Evolutionary conservation across 2,113 vertebrate species (phyloP), one percentile per base, ranked within the genome.

Genomic region (Pteropus alecto): DNA sequence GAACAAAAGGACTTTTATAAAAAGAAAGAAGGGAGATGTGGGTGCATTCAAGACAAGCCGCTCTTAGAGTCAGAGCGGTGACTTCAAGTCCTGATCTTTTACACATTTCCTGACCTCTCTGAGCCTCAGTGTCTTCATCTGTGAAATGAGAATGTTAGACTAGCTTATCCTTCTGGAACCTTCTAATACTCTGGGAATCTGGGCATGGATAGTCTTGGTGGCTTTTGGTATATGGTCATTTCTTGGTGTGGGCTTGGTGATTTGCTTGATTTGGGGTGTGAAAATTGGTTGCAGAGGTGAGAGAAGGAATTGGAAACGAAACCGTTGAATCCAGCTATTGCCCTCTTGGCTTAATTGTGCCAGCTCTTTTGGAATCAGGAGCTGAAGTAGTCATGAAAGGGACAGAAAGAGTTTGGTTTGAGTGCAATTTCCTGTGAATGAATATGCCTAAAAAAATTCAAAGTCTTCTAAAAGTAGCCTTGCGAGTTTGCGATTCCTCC

Each of bases 401-500:
- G 4, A 14, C 5, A 78, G 82, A 63, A 38, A 43, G 26, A 63
- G 24, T 56, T n/a, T 33, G 21, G 14, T 43, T 33, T 46, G 58
- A 67, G 70, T 68, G 28, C 58, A 21, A 11, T 85, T 77, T 33
- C 54, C 92, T 56, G 10, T 83, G 60, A 89, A 73, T 85, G 78
- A 89, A 67, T 43, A 26, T 28, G 54, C 51, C 41, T 94, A 2
- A 76, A 79, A 77, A 93, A 88, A 60, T 51, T 12, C 1, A 0
- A 83, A 30, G 33, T 85, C 65, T 92, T 97, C 81, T 70, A 73
- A 92, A 94, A 96, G 65, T 90, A 97, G 85, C 73, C 43, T 77
- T 56, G n/a, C 0, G 16, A 95, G 79, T 93, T 95, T 97, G 60
- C 95, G 93, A 97, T 95, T 98, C 79, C 97, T 97, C 67, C 97